phyloP scores from a whole-genome alignment of 2,888 invertebrate genomes.

The Petrolisthes manimaculis region DNA sequence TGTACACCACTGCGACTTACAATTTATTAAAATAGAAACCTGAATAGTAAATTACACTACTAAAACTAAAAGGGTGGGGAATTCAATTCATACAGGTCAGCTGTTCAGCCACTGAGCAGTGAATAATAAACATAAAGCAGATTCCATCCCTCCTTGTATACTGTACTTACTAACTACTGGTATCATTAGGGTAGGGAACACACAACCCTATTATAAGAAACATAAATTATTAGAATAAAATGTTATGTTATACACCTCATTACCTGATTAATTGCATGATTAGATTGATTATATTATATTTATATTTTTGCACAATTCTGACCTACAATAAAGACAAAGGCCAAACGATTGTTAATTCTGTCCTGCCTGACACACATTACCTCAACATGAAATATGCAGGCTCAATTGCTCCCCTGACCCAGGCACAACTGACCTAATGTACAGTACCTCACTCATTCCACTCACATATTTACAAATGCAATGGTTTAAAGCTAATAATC shows the following conservation, averaged over 20 bases:
- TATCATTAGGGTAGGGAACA: neutral
- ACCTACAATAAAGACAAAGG: neutral
- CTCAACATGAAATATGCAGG: neutral
- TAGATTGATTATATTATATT: neutral
- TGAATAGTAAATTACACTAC: slow-evolving; percentile 36
- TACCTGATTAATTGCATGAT: slow-evolving; percentile 15
- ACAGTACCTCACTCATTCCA: slow-evolving; percentile 11
- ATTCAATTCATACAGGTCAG: slow-evolving; percentile 21
- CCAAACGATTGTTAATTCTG: neutral
- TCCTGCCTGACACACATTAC: neutral
- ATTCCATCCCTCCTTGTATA: neutral
- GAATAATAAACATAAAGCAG: neutral
- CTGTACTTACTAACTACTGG: neutral
- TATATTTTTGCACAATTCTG: neutral
- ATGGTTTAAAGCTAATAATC: slow-evolving; percentile 52
- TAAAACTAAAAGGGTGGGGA: slow-evolving; percentile 3
- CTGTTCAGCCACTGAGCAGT: slow-evolving; percentile 14
- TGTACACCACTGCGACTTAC: slow-evolving; percentile 42
- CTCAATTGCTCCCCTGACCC: too few relatives aligned
- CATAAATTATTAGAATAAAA: slow-evolving; percentile 8
- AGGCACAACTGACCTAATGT: too few relatives aligned
- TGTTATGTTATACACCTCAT: slow-evolving; percentile 17
- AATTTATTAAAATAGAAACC: slow-evolving; percentile 17
- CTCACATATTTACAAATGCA: slow-evolving; percentile 59
- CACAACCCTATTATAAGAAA: neutral